Base-by-base conservation (phyloP, 2,888 invertebrate species). In the Drosophila robusta region DNA sequence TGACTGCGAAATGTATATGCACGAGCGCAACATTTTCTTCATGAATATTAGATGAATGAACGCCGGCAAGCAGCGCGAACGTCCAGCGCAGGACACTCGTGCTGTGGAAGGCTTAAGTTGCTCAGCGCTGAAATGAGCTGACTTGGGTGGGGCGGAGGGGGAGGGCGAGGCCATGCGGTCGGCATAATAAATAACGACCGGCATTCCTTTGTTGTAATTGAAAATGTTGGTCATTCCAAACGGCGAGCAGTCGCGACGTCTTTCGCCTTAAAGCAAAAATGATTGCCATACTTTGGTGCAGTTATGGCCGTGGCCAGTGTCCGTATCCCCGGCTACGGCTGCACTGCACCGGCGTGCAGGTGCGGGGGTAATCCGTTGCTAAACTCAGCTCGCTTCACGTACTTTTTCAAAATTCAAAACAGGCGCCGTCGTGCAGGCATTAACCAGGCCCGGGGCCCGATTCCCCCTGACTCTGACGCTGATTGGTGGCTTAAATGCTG, bases 121-220 rank as follows among this genome's bases (percentile, higher is more conserved):
- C 71, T 78, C 72, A 62, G 47, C 65, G 78, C 47, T 75, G 45
- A 83, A 87, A 87, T 82, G 82, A 83, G 81, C 70, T 66, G 63
- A 58, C 49, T 47, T n/a, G 29, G 8, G 29, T 7, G 29, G 29
- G 29, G 18, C 16, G 22, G 8, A 8, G 39, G 50, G 7, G 6
- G 22, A 11, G 5, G 6, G 9, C 54, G 80, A 82, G 83, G 83
- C 78, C 88, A 83, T 83, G 83, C 77, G 89, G 87, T 79, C 89
- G 89, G 88, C 82, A 89, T 89, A 88, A 88, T 88, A 88, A 89
- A 89, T 89, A 89, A 89, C 89, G 85, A 78, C 89, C 87, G 78
- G 87, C 88, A 89, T 88, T 88, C 89, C 85, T 89, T 89, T 86
- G 84, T 82, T 88, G 88, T 90, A 89, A 90, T 90, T 90, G 90